Base-by-base conservation (phyloP, 2,113 vertebrate species). In the Nesogale talazaci region DNA sequence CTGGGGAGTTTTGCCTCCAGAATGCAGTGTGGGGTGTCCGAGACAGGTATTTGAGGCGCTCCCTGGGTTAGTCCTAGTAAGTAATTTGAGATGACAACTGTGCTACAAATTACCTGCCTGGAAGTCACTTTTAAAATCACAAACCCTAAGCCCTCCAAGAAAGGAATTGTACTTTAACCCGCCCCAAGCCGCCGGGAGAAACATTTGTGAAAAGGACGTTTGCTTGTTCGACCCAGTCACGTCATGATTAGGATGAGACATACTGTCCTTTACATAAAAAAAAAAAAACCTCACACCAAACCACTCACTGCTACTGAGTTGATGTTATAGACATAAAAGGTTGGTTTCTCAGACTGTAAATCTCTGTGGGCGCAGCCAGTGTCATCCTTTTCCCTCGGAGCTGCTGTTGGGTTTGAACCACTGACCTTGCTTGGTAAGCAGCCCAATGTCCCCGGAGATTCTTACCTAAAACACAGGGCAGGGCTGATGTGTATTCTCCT, bases 251-350 rank as follows among this genome's bases (percentile, higher is more conserved):
- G 87, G 27, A 90, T 15, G 93, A 57, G 36, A 84, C 56, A 52
- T 42, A 92, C 65, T 88, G 95, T 91, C 75, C 38, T 22, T 83
- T 69, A 92, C 42, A 91, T 88, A 94, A 94, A 94, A 94, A 40
- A 86, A 10, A 79, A 34, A 61, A 10, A 79, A 34, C 19, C 59
- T 23, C 16, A 61, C 6, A 61, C 59, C 59, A 61, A 61, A 52
- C 59, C 59, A 19, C 59, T 23, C 17, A 61, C 59, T 61, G 59
- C 16, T 20, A 61, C 22, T 19, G 22, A 61, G 59, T 61, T 61
- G 59, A 61, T 19, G 3, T 19, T 19, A 61, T 23, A 3, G 59
- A 61, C 22, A 61, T 61, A 61, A 19, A 52, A 12, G 46, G 46
- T 52, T 52, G 59, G 59, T 61, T 61, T 61, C 10, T 61, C 17